Conservation (phyloP, 2,113 vertebrate species). For the Osmerus mordax region DNA sequence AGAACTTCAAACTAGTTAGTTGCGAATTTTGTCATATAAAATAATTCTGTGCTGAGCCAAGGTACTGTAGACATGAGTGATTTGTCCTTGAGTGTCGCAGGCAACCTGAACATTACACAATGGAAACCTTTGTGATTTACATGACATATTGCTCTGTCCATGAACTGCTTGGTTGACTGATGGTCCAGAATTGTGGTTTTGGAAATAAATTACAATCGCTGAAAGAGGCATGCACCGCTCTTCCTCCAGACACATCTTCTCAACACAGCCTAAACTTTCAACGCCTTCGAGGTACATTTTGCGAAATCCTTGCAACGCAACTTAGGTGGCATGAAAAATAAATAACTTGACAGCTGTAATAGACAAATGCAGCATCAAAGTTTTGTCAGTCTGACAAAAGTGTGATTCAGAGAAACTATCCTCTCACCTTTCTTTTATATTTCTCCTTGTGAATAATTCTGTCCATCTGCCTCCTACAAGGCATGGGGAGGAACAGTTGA, state of each 20-base stretch:
- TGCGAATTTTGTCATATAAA: too few species aligned
- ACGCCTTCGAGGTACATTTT: neutral
- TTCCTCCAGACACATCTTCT: neutral
- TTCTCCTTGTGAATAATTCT: constrained; percentile 25
- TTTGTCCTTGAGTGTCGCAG: too few species aligned
- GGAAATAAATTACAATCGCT: too few species aligned
- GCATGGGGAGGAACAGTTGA: constrained; percentile 3
- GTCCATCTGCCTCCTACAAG: constrained; percentile 42
- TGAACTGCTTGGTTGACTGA: too few species aligned
- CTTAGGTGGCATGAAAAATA: neutral
- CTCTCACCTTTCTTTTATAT: constrained; percentile 1
- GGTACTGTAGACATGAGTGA: too few species aligned
- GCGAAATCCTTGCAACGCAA: neutral
- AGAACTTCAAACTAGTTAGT: too few species aligned
- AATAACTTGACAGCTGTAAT: neutral
- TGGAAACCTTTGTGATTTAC: too few species aligned
- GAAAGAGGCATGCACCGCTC: too few species aligned
- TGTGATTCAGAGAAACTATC: neutral
- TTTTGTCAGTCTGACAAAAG: neutral
- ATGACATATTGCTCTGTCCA: too few species aligned
- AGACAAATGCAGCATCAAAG: neutral
- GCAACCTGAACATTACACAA: too few species aligned
- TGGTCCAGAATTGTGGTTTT: too few species aligned
- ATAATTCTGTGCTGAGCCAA: too few species aligned
- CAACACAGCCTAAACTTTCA: neutral